Evolutionary conservation across 2,888 invertebrate genomes (phyloP), one percentile per base, ranked within the genome.

Genomic region (Hyposoter dolosus): DNA sequence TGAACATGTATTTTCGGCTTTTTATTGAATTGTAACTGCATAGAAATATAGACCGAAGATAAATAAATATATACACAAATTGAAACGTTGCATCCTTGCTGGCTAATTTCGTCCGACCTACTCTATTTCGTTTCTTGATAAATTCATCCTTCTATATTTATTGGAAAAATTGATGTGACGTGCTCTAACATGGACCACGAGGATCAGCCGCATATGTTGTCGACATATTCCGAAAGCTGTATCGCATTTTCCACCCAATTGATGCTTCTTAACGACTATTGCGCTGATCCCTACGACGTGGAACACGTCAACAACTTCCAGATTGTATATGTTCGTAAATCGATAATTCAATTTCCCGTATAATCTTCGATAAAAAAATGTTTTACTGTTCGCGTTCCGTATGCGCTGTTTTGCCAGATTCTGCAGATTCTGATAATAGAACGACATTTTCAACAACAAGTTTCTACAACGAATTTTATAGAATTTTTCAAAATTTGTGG

Each of bases 181-280:
- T 88, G 88, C 80, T 81, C 80, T 23, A 79, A 83, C 88, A 85
- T 82, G 85, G 82, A 84, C 83, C 80, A 80, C 63, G 85, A 68
- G 82, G 88, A 88, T 88, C 82, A 88, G 43, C 83, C 50, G 76
- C 66, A 76, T 74, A 74, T 66, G 82, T 79, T 76, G 74, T 76
- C 71, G 83, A 77, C 71, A 79, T 75, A 76, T 82, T 82, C 53
- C 47, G 23, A 23, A 50, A 66, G 23, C n/a, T 28, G 43, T 68
- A 81, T 56, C 60, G 71, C 69, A 82, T 86, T 86, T 87, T 84
- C 83, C 87, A 86, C 78, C 79, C 87, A 72, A 85, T 86, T 60
- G 50, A 17, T 45, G 50, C 45, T 87, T 74, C 76, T 81, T 50
- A 47, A 76, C 32, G 66, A 56, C 40, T 60, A 77, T 83, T 86